Evolutionary conservation across 2,888 invertebrate species (phyloP), one percentile per base, ranked within the genome.

Genomic region (Archaeoteleia sp.): DNA sequence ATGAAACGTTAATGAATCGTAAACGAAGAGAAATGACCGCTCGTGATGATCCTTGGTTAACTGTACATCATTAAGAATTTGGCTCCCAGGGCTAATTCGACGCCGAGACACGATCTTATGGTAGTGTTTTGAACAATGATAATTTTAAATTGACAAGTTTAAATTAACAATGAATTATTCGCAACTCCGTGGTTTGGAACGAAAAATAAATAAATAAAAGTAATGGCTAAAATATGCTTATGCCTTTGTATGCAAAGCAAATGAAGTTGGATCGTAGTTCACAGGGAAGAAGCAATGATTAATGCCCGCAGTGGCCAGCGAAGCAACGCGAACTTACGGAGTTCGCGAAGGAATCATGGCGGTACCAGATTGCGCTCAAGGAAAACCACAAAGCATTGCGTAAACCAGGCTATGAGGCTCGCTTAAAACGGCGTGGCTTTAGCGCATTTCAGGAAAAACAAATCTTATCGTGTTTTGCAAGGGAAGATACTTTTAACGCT

Each of bases 311-410:
- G 8, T 30, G 30, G 15, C 12, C 45, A 30, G 17, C 30, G 45
- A 30, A 45, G 45, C 45, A 15, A 27, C 25, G 42, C 27, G 8
- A 27, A 42, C 42, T 42, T 12, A 34, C 9, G 23, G 10, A 32
- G 9, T 14, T 4, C 14, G 46, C 25, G 14, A 61, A 53, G 69
- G 67, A 61, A 39, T 63, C 61, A 55, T 32, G 29, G 46, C 58
- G 65, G 72, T 73, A 42, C 71, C 70, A 62, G 70, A 72, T 60
- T 69, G 70, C 70, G 73, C 70, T 74, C 77, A 78, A 78, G 78
- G 78, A 74, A 71, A 74, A 73, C 75, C 72, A 58, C 71, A 69
- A 67, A 53, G 34, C 43, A 71, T 77, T 77, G 72, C 76, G 73
- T 75, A 78, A 78, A 74, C 62, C 61, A 34, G 70, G 53, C 71